phyloP scores from a whole-genome alignment of 2,113 vertebrate species.

The Antennarius striatus region DNA sequence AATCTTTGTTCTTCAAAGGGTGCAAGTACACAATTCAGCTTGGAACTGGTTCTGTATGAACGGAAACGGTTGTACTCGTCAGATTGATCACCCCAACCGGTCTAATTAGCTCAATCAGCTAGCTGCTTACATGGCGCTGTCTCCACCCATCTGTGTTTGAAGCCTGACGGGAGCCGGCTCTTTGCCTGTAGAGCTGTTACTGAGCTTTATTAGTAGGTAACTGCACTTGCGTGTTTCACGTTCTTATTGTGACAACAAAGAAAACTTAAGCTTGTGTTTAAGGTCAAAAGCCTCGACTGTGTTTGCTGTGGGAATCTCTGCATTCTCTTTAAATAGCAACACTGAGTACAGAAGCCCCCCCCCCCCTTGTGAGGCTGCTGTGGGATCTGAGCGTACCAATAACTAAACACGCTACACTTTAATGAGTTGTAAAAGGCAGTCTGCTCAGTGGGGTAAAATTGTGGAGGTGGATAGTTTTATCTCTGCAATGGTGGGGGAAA shows the following conservation, averaged over 20 bases:
- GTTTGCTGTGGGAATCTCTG: slow-evolving; percentile 26
- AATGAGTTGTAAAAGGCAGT: slow-evolving; percentile 51
- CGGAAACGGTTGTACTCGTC: no score
- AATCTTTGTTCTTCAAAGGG: neutral
- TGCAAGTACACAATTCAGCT: neutral
- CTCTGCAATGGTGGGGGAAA: slow-evolving; percentile 35
- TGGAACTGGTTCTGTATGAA: no score
- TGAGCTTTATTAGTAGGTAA: neutral
- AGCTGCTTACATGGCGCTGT: slow-evolving; percentile 29
- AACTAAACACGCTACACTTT: slow-evolving; percentile 49
- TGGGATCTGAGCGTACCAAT: slow-evolving; percentile 45
- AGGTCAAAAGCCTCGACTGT: neutral
- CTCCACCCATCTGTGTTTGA: slow-evolving; percentile 23
- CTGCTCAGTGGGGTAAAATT: slow-evolving; percentile 42
- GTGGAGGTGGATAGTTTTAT: slow-evolving; percentile 54
- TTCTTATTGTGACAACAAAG: neutral
- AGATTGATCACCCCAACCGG: no score
- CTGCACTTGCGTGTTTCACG: neutral
- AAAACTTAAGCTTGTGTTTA: neutral
- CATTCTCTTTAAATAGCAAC: slow-evolving; percentile 11
- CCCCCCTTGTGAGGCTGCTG: slow-evolving; percentile 22
- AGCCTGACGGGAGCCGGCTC: neutral
- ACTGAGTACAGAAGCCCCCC: slow-evolving; percentile 4
- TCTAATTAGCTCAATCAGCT: slow-evolving; percentile 32
- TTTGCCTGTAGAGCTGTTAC: neutral